Base-by-base conservation (phyloP, 2,113 vertebrate species). In the Thunnus thynnus region DNA sequence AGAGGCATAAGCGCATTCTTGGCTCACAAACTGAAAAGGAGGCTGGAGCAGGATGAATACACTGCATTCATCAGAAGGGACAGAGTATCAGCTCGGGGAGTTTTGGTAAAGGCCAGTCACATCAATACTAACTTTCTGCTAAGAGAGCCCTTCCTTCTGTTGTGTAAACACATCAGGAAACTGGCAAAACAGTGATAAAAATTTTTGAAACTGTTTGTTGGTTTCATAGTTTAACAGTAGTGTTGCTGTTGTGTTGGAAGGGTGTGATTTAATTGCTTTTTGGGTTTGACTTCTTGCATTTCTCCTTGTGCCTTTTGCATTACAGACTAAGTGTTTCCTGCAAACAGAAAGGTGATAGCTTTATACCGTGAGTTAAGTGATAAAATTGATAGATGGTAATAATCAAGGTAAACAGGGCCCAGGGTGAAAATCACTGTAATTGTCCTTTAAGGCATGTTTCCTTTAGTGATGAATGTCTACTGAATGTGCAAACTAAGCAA, bases 1-100 rank as follows among this genome's bases (percentile, higher is more conserved):
- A 30, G 18, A 76, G 25, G 57, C 63, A 63, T n/a, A 62, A 48
- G 68, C 25, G 30, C 30, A 80, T 67, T 58, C n/a, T 27, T 78
- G 72, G 79, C 50, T 68, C 18, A 18, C 46, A 32, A 79, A 66
- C 5, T 58, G 54, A 20, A 62, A 72, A 61, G 5, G 27, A 67
- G 52, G 36, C 73, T 51, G 18, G 41, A 72, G 44, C 25, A 17
- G 36, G 13, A 58, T 65, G 64, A 87, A 68, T 74, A 85, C 20
- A 61, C 47, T 9, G 62, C 73, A 58, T 78, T 66, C 57, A 27
- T 65, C 41, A 51, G 67, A 48, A 20, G 48, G 32, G 20, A 46
- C 17, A 70, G 62, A 64, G 51, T 44, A 50, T 76, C 48, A 67
- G 80, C 57, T 65, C 13, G 52, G 32, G 52, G 22, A 60, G 25